These are phyloP conservation scores for Sorex fumeus DNA, from an alignment of 2,113 vertebrate species.

Conservation along the genomic window DNA sequence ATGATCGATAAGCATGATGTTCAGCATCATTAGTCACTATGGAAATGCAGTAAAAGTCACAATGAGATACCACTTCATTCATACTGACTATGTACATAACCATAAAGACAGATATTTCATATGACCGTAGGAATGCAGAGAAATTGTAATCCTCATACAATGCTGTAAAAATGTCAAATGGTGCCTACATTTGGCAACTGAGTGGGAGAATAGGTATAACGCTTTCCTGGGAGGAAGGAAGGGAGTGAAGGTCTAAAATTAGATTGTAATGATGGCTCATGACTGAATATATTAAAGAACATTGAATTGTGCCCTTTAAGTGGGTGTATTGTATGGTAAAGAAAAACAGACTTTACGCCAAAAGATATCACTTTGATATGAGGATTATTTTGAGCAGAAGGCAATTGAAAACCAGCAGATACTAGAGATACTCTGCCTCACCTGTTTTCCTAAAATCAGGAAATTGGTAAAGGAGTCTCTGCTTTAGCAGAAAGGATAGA, in stretches of 20 bases:
- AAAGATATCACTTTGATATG: background rate
- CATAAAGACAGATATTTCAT: background rate
- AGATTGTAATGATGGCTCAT: background rate
- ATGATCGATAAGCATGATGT: background rate
- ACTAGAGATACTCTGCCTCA: background rate
- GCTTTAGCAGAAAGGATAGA: background rate
- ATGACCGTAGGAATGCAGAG: background rate
- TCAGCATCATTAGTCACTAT: background rate
- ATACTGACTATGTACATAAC: too few relatives aligned
- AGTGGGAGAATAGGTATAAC: too few relatives aligned
- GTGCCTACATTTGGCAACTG: background rate
- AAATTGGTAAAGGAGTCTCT: background rate
- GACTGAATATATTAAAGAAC: background rate
- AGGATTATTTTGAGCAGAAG: conserved; percentile 1
- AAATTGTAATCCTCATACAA: background rate
- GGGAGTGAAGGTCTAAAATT: background rate
- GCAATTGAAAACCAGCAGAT: background rate
- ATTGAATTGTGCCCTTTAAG: background rate
- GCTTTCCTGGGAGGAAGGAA: background rate
- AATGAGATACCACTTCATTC: background rate
- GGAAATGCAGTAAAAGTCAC: background rate
- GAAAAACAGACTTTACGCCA: background rate
- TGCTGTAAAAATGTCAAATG: background rate
- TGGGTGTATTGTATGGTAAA: background rate
- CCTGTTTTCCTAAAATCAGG: background rate